Percentiles rank a stretch among this genome's conserved stretches.
These are phyloP conservation scores for Agrotis ipsilon DNA, from an alignment of 2,888 invertebrate species.

Conservation along the genomic window DNA sequence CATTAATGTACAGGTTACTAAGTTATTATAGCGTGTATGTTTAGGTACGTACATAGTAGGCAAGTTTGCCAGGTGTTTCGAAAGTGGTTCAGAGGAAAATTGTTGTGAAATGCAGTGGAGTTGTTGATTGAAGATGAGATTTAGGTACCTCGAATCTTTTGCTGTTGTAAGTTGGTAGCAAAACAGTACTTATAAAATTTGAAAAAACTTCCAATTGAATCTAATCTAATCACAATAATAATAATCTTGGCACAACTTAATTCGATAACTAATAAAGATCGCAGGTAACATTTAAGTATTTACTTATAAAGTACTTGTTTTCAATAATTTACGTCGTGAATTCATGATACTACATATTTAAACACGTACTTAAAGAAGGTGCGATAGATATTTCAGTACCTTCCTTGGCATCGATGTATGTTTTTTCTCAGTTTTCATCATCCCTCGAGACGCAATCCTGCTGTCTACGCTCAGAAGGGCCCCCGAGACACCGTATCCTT, in stretches of 20 bases:
- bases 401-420: conserved; percentile 16
- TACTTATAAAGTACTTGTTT: no score
- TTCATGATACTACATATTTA: conserved; percentile 14
- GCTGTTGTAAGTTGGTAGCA: no score
- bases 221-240: no score
- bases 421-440: conserved; percentile 30
- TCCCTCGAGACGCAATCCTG: conserved; percentile 57
- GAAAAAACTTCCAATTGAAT: no score
- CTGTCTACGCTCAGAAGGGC: conserved; percentile 71
- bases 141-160: not conserved
- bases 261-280: no score
- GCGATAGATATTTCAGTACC: conserved; percentile 19
- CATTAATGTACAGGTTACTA: conserved; percentile 66
- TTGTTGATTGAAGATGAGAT: no score
- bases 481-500: conserved; percentile 83
- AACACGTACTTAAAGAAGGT: conserved; percentile 4
- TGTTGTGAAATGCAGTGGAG: not conserved
- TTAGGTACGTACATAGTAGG: conserved; percentile 19
- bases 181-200: no score
- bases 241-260: no score
- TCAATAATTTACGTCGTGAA: conserved; percentile 13
- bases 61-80: conserved; percentile 82
- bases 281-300: no score
- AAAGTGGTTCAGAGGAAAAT: conserved; percentile 6
- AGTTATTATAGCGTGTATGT: conserved; percentile 78